Evolutionary conservation across 92 coral and sea anemone species (phyloP).

Genomic region (Montipora capitata): DNA sequence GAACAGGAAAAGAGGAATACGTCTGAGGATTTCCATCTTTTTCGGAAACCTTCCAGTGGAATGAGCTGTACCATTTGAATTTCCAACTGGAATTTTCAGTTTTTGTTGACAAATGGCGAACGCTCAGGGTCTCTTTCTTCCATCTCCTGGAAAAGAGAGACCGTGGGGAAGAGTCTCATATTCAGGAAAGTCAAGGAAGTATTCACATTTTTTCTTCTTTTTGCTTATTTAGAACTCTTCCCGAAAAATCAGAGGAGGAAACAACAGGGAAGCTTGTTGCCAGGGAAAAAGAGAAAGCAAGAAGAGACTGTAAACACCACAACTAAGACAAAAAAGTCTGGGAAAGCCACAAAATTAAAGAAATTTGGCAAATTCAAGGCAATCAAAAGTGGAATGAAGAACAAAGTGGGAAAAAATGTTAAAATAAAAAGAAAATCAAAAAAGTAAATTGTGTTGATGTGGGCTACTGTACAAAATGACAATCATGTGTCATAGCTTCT

Average conservation of each 20-base stretch:
- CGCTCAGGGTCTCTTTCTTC: too few species aligned
- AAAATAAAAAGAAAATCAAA: slow-evolving; percentile 28
- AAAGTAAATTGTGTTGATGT: not conserved
- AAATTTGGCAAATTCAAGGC: slow-evolving; percentile 18
- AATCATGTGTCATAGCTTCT: too few species aligned
- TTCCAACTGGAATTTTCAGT: too few species aligned
- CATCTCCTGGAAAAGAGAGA: too few species aligned
- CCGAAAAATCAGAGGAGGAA: slow-evolving; percentile 21
- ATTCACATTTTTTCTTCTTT: not conserved
- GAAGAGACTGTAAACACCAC: not conserved
- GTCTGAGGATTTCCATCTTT: too few species aligned
- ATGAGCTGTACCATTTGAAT: too few species aligned
- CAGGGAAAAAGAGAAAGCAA: slow-evolving; percentile 37
- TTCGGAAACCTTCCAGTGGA: too few species aligned
- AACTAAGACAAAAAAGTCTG: slow-evolving; percentile 7
- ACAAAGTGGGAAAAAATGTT: slow-evolving; percentile 16
- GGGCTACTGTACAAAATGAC: too few species aligned
- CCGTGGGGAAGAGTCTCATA: too few species aligned
- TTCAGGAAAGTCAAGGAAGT: too few species aligned
- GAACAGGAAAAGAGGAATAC: too few species aligned
- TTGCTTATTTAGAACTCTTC: slow-evolving; percentile 15
- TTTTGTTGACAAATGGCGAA: too few species aligned
- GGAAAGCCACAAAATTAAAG: slow-evolving; percentile 23
- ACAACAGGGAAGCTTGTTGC: not conserved
- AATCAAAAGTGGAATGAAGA: slow-evolving; percentile 6